Evolutionary conservation across 2,113 vertebrate species (phyloP), one percentile per base, ranked within the genome.

Genomic region (Amphiprion percula): DNA sequence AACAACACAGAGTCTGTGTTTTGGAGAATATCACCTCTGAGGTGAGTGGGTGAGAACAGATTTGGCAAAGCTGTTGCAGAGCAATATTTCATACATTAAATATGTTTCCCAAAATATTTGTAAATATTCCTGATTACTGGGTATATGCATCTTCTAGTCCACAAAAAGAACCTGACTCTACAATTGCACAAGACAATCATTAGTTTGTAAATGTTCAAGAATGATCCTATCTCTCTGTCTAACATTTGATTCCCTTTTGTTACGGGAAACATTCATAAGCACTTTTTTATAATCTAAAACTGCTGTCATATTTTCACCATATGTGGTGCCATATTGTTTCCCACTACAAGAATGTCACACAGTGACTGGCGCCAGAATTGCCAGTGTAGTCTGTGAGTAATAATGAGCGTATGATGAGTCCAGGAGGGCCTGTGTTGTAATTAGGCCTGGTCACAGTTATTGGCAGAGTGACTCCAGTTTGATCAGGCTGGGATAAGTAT

Each of bases 381-480:
- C 69, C 24, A 2, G 74, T 80, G 81, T 23, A 56, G 68, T 59
- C 56, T 85, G 82, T 74, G 87, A 75, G 86, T 85, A 89, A 83
- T 89, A 84, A 89, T 83, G 56, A 89, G 83, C 68, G 79, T 64
- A 74, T 80, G 86, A 85, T 85, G 84, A 90, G 83, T 65, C 86
- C 87, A 79, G 82, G 74, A 86, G 83, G 77, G 62, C 61, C 81
- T 88, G 89, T 90, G 92, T 90, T 92, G 92, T 96, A 96, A 96
- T 95, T 93, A 94, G 93, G 88, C 95, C 91, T 92, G 93, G 93
- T 93, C 94, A 92, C 87, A 95, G 94, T 95, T 96, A 96, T 96
- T 96, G 96, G 88, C 91, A 92, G 28, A 83, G 72, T 56, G 80
- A 78, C 94, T 93, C 92, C 81, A 90, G 90, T 96, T 89, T 94